phyloP scores from a whole-genome alignment of 2,113 vertebrate species.

The Scopus umbretta region DNA sequence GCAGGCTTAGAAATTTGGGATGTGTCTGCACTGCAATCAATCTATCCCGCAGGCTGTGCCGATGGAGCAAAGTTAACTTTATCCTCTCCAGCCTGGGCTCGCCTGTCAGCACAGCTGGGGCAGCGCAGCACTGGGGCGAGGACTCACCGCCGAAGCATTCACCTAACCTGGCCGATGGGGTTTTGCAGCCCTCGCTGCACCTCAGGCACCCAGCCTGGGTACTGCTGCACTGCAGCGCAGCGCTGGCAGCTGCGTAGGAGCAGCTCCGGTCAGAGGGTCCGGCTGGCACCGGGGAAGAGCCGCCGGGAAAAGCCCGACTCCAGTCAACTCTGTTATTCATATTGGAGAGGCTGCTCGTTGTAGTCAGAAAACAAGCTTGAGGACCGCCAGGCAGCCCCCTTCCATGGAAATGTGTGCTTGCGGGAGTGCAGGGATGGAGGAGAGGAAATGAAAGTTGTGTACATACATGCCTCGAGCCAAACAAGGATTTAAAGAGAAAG shows the following conservation, averaged over 20 bases:
- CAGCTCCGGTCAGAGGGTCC: not conserved
- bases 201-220: not conserved
- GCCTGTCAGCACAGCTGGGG: not conserved
- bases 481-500: not conserved
- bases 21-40: not conserved
- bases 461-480: not conserved
- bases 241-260: not conserved
- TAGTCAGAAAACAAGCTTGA: not conserved
- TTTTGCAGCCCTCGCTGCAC: not conserved
- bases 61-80: not conserved
- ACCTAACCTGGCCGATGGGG: too few species aligned
- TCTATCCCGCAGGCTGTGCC: not conserved
- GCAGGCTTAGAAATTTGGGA: slow-evolving; percentile 20
- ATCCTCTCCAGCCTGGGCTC: not conserved
- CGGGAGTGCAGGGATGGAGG: not conserved
- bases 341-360: not conserved
- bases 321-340: not conserved
- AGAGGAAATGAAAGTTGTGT: not conserved
- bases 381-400: not conserved
- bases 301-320: not conserved
- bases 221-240: rapidly evolving
- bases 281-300: not conserved
- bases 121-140: not conserved
- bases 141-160: not conserved
- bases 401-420: not conserved